Evolutionary conservation across 2,113 vertebrate genomes (phyloP).

Genomic region (Oryctolagus cuniculus): DNA sequence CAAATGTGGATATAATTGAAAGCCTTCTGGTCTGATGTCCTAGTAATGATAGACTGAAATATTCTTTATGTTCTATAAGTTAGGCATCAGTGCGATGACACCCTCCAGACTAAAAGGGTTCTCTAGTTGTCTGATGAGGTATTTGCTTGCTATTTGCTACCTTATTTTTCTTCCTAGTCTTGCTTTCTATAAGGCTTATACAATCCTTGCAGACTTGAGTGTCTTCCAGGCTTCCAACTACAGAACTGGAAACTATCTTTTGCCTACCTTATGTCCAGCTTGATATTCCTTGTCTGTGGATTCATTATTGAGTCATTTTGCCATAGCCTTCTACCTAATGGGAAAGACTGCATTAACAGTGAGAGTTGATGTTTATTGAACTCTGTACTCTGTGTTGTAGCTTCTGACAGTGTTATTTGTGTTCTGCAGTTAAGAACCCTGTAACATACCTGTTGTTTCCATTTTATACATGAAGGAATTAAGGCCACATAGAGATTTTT

Average conservation of each 20-base stretch:
- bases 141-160: background rate
- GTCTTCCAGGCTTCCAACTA: background rate
- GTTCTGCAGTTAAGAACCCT: background rate
- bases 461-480: background rate
- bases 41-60: background rate
- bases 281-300: background rate
- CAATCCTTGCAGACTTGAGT: background rate
- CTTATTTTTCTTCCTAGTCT: background rate
- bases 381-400: background rate
- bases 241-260: background rate
- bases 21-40: background rate
- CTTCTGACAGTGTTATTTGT: background rate
- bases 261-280: background rate
- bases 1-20: background rate
- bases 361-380: background rate
- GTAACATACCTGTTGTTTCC: background rate
- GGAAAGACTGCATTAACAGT: background rate
- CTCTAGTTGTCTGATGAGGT: background rate
- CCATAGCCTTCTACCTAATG: background rate
- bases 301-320: conserved; percentile 19
- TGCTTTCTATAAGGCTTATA: background rate
- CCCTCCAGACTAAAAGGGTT: background rate
- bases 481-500: background rate
- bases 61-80: background rate
- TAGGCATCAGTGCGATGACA: background rate